A percentile compares a stretch with the other conserved stretches of the same genome.
Evolutionary conservation across 2,888 invertebrate species (phyloP).

Genomic region (Yponomeuta cagnagella): DNA sequence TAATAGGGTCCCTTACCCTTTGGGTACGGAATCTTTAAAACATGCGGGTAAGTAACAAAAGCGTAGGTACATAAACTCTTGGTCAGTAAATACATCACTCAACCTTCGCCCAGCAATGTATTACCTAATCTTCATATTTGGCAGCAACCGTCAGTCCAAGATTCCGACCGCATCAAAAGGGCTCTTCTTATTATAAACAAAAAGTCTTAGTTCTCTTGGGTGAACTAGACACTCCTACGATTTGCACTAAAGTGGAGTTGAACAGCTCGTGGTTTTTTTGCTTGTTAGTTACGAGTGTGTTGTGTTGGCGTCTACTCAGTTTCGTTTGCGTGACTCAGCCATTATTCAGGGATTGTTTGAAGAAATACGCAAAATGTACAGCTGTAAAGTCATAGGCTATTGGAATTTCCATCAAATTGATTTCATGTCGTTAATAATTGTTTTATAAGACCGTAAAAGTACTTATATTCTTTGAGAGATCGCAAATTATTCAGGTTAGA

Average conservation of each 20-base stretch:
- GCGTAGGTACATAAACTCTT: background rate
- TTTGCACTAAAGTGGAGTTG: background rate
- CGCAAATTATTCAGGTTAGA: too few relatives aligned
- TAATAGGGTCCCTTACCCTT: too few relatives aligned
- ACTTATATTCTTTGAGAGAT: too few relatives aligned
- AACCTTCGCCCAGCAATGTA: background rate
- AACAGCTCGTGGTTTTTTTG: background rate
- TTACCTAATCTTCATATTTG: slow-evolving; percentile 16
- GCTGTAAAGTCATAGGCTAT: too few relatives aligned
- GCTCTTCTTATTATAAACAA: background rate
- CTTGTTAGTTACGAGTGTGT: background rate
- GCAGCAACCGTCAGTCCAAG: slow-evolving; percentile 15
- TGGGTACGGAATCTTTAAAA: too few relatives aligned
- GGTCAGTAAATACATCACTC: background rate
- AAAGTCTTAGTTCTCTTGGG: background rate
- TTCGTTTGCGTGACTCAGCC: background rate
- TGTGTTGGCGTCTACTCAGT: background rate
- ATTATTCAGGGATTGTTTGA: too few relatives aligned
- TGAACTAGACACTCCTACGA: background rate
- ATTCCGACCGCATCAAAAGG: slow-evolving; percentile 16
- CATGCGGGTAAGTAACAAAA: too few relatives aligned
- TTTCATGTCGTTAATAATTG: too few relatives aligned
- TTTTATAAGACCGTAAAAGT: too few relatives aligned
- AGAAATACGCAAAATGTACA: too few relatives aligned
- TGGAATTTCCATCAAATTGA: too few relatives aligned